Base-by-base conservation (phyloP, 1,140 invertebrate genomes). In the Drosophila virilis region DNA sequence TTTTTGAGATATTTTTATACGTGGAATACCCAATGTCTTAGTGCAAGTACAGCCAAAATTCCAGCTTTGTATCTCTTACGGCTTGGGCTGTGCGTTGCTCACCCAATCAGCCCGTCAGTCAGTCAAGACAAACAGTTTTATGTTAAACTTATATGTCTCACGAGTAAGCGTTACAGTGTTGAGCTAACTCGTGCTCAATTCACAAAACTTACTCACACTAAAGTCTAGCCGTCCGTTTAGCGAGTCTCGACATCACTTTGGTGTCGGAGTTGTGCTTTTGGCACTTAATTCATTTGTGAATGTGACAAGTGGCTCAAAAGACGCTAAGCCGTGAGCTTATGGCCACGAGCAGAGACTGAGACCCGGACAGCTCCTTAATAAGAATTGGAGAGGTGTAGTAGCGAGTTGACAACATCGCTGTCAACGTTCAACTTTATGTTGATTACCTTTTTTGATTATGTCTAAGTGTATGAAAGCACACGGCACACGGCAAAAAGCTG, bases 391-490 rank as follows among this genome's bases (percentile, higher is more conserved):
- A 68, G 64, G 38, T 86, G 70, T 68, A 60, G 55, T 52, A 58
- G 48, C 51, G 58, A 88, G 83, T 73, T 77, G 78, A 68, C 77
- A 71, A 74, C 64, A 66, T 67, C 40, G 77, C 81, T 85, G 83
- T 79, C 83, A 74, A 80, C 83, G 79, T 60, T 83, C 74, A 84
- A 89, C 74, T 89, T 89, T 89, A 89, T 89, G 84, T 89, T 89
- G 84, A 89, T 89, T 89, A 84, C 84, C 84, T 89, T 89, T 89
- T 89, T 89, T 89, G 84, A 89, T 88, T 89, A 84, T 89, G 84
- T 84, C 77, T 78, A 65, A 77, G 75, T 80, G 80, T 78, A 77
- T 71, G 78, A 62, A 43, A 42, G 74, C 62, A 43, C 51, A 61
- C 59, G 80, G 85, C 80, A 71, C 74, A 84, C 77, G 84, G 80